Base-by-base conservation (phyloP, 2,797 vertebrate species). In the Corythornis leucogaster region DNA sequence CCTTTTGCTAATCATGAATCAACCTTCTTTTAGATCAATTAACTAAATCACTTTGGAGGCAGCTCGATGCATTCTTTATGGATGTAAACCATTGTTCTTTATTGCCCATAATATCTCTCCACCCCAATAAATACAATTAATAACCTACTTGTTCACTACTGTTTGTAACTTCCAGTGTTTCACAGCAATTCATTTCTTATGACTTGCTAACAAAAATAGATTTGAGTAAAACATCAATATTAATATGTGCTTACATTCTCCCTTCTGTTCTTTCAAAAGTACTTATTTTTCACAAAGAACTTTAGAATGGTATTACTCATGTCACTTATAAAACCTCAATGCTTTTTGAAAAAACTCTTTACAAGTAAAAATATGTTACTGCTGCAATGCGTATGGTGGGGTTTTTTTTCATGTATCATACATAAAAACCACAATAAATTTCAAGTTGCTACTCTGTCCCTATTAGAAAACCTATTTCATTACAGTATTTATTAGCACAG, bases 1-100 rank as follows among this genome's bases (percentile, higher is more conserved):
- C 79, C 88, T 97, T 92, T 96, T 95, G 71, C 77, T 95, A 96
- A 96, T 96, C 89, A 96, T 96, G 93, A 97, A 97, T 96, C 95
- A 96, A 96, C 46, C 31, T 91, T 95, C 88, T 96, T 90, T 96
- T 94, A 96, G 87, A 96, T 97, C 95, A 97, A 96, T 97, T 97
- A 97, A 95, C 91, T 97, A 97, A 96, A 97, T 96, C 94, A 96
- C 87, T 95, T 95, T 91, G 53, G 74, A 96, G 85, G 85, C 87
- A 95, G 85, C 85, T 91, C 92, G 54, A 78, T 93, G 80, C 55
- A 95, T 94, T 90, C 79, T 94, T 96, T 95, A 96, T 96, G 95
- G 91, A 96, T 94, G 91, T 92, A 96, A 96, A 94, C 87, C 76
- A 95, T 97, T 95, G 74, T 92, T 94, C 46, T 94, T 96, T 93